A percentile compares a stretch with the other conserved stretches of the same genome.
These are phyloP conservation scores for Arvicola amphibius DNA, from an alignment of 2,797 vertebrate genomes.

Conservation along the genomic window DNA sequence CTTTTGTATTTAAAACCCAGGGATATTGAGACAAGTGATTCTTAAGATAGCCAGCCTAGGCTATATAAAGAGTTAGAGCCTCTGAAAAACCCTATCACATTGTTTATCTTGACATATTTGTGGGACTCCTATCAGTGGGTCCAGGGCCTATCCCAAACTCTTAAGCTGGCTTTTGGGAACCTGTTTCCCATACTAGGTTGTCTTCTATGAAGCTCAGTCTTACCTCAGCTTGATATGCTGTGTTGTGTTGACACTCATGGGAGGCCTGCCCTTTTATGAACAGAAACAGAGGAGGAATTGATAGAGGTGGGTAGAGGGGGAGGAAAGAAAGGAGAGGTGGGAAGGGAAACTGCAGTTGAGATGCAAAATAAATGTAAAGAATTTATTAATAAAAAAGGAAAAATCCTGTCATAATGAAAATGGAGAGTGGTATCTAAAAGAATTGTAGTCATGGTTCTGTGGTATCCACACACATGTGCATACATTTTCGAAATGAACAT, in stretches of 20 bases:
- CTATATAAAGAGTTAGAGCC: not conserved
- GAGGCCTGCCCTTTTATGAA: not conserved
- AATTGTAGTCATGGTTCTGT: not conserved
- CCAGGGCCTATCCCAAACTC: not conserved
- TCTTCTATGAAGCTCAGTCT: not conserved
- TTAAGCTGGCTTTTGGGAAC: not conserved
- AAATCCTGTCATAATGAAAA: not conserved
- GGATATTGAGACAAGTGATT: not conserved
- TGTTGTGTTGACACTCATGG: not conserved
- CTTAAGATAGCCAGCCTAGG: not conserved
- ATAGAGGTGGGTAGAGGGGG: too few species aligned
- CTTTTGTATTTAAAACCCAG: not conserved
- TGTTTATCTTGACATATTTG: not conserved
- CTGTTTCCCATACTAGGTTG: not conserved
- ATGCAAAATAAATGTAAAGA: not conserved
- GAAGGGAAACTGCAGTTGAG: not conserved
- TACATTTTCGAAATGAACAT: not conserved
- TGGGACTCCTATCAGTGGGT: not conserved
- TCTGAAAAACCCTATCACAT: not conserved
- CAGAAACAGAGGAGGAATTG: not conserved
- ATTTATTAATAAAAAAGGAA: not conserved
- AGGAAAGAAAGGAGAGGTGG: not conserved
- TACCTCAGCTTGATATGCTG: not conserved
- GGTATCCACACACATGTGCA: not conserved
- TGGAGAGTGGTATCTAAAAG: not conserved